Evolutionary conservation across 2,113 vertebrate genomes (phyloP), one percentile per base, ranked within the genome.

Genomic region (Coryphaenoides rupestris): DNA sequence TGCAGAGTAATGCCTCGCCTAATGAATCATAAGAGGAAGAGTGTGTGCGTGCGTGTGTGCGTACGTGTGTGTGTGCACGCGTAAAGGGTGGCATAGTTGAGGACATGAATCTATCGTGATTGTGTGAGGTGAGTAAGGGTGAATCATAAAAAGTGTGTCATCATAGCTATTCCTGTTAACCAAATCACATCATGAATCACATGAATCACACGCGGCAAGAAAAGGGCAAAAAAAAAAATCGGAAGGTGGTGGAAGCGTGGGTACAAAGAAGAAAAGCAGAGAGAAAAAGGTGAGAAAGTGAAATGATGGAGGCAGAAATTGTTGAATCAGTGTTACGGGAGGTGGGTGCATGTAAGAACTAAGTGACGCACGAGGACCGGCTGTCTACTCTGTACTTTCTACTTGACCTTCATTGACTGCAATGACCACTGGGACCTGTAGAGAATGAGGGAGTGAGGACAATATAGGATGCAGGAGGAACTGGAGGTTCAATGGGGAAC

Each of bases 1-100:
- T 70, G 72, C 73, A 72, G 77, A 81, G 73, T 63, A 74, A 74
- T 45, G 67, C 60, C 61, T 14, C 33, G 69, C 64, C 60, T 65
- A 73, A 78, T 82, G 78, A 84, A 77, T 80, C 72, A 82, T 77
- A 73, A 60, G 69, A 57, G 61, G 57, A n/a, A 16, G 60, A 55
- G 19, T 23, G 61, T 33, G 3, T 65, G 16, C 49, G n/a, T 56
- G 63, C 33, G 50, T 64, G 62, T 45, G 13, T 45, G 40, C 13
- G 40, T 45, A 12, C 13, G 40, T 45, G 40, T 45, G 40, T 45
- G 40, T 45, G 40, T 45, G 40, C 13, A 16, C 17, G 9, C 17
- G 47, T 50, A n/a, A n/a, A n/a, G n/a, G n/a, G n/a, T n/a, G n/a
- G 47, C 3, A 16, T 50, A 12, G 49, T 57, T 40, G 56, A 55